These are phyloP conservation scores for Creontiades dilutus DNA, from an alignment of 2,888 invertebrate genomes.

Conservation along the genomic window DNA sequence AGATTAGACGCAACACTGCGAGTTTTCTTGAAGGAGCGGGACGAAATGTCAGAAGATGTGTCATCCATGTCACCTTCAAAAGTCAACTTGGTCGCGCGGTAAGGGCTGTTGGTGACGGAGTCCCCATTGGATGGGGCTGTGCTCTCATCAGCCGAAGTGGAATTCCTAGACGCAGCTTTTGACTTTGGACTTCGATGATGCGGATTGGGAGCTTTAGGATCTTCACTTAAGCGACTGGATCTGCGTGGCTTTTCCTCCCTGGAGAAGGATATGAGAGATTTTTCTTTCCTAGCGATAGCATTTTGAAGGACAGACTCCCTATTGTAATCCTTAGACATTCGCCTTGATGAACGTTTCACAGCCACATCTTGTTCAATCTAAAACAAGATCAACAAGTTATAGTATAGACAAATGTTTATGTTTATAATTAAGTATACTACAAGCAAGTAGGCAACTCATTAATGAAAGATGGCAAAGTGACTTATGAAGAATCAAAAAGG, in stretches of 20 bases:
- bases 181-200: constrained; percentile 42
- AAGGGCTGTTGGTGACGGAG: constrained; percentile 18
- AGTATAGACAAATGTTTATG: too few relatives aligned
- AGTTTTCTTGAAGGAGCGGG: constrained; percentile 43
- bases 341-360: constrained; percentile 83
- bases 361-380: constrained; percentile 76
- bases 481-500: too few relatives aligned
- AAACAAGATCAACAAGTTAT: neutral
- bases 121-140: constrained; percentile 29
- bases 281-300: constrained; percentile 87
- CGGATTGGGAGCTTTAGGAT: constrained; percentile 35
- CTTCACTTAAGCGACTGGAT: constrained; percentile 72
- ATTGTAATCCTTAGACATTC: constrained; percentile 82
- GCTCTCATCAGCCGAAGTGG: constrained; percentile 34
- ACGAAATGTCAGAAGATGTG: constrained; percentile 50
- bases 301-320: constrained; percentile 84
- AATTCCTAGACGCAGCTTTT: neutral
- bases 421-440: too few relatives aligned
- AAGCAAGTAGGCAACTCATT: too few relatives aligned
- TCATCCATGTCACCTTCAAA: constrained; percentile 60
- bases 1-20: constrained; percentile 6
- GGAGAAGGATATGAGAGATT: constrained; percentile 81
- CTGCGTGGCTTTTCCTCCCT: constrained; percentile 80
- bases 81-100: neutral
- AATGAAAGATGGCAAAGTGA: too few relatives aligned